These are phyloP conservation scores for Alces alces DNA, from an alignment of 2,113 vertebrate genomes.

Conservation along the genomic window DNA sequence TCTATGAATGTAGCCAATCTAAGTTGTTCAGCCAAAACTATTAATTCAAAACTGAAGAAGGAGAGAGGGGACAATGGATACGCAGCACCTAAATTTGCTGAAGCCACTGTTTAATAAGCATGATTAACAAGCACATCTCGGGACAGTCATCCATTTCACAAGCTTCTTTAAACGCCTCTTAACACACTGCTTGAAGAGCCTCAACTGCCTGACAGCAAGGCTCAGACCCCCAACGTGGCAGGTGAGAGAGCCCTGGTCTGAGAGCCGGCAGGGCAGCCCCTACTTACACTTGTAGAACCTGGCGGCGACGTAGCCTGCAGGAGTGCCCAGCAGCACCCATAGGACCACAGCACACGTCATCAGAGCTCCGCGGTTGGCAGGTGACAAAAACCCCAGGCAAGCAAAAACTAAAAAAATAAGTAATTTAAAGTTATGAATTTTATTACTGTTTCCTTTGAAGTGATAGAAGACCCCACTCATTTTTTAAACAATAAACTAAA, in stretches of 20 bases:
- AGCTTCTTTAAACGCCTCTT: not conserved
- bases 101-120: not conserved
- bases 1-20: not conserved
- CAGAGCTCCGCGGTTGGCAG: constrained; percentile 94
- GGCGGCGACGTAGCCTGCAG: constrained; percentile 93
- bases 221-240: not conserved
- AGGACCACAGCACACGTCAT: constrained; percentile 99
- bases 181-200: not conserved
- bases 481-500: constrained; percentile 13
- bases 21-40: not conserved
- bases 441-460: not conserved
- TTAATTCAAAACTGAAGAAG: not conserved
- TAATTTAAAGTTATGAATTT: not conserved
- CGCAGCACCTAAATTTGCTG: not conserved
- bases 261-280: not conserved
- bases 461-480: not conserved
- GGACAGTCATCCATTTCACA: not conserved
- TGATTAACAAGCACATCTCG: not conserved
- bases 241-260: not conserved
- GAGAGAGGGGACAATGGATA: not conserved
- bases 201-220: not conserved
- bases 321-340: constrained; percentile 93
- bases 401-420: constrained; percentile 84
- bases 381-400: constrained; percentile 95
- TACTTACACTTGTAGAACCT: constrained; percentile 96